Percentiles rank a stretch among this genome's conserved stretches.
Conservation (phyloP, 2,113 vertebrate species). For the Dolichallabes microphthalmus region DNA sequence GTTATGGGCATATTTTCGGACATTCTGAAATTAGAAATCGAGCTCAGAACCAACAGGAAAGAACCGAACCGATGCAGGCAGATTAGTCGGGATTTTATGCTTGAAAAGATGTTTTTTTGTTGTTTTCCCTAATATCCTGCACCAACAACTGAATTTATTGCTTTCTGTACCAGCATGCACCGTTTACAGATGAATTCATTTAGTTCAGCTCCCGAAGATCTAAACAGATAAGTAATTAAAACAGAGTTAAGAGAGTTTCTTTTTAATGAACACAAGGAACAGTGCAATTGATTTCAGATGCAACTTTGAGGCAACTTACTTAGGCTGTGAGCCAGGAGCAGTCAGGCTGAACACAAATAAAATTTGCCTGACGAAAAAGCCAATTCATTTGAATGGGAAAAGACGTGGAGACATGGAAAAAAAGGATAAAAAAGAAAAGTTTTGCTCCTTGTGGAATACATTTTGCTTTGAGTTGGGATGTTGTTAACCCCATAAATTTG, state of each 20-base stretch:
- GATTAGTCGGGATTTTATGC: not conserved
- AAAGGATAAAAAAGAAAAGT: not conserved
- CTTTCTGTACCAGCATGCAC: not conserved
- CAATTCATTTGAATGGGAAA: conserved; percentile 17
- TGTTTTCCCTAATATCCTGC: not conserved
- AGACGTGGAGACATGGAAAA: not conserved
- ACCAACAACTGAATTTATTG: not conserved
- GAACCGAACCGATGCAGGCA: not conserved
- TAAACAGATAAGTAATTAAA: conserved; percentile 22
- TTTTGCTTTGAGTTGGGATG: not conserved
- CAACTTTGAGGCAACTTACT: conserved; percentile 16
- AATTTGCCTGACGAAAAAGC: conserved; percentile 21
- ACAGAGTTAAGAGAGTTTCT: conserved; percentile 14
- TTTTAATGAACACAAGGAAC: conserved; percentile 17
- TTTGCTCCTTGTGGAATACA: not conserved
- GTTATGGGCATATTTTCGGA: not conserved
- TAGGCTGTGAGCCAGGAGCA: conserved; percentile 12
- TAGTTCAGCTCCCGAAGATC: not conserved
- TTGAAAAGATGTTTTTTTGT: not conserved
- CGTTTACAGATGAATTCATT: conserved; percentile 15
- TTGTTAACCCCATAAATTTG: not conserved
- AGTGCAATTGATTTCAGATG: conserved; percentile 25
- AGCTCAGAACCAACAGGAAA: not conserved
- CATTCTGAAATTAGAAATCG: not conserved
- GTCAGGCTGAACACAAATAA: conserved; percentile 19